Conservation (phyloP, 2,888 invertebrate species). For the Drosophila planitibia region DNA sequence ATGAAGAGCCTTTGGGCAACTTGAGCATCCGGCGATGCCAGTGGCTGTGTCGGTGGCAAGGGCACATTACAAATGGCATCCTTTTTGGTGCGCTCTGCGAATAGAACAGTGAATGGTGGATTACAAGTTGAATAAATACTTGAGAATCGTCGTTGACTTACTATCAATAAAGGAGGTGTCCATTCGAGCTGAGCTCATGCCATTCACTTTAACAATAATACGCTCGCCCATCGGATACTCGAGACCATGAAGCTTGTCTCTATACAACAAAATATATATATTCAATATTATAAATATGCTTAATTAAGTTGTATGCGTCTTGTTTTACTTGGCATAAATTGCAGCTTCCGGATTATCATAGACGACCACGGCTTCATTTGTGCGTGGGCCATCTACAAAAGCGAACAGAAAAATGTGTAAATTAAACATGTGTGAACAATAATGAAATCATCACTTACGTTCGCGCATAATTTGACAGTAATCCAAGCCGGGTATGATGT, state of each 20-base stretch:
- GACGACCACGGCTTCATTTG: slow-evolving; percentile 88
- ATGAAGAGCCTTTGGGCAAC: slow-evolving; percentile 90
- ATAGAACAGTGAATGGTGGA: not conserved
- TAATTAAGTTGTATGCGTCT: not conserved
- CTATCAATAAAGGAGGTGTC: slow-evolving; percentile 84
- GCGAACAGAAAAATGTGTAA: not conserved
- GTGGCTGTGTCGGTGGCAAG: slow-evolving; percentile 89
- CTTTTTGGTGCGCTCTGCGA: slow-evolving; percentile 81
- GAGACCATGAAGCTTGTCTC: slow-evolving; percentile 94
- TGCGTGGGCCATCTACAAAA: slow-evolving; percentile 82
- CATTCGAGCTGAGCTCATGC: slow-evolving; percentile 82
- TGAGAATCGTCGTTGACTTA: slow-evolving; percentile 39
- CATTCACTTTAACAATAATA: slow-evolving; percentile 87
- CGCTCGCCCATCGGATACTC: slow-evolving; percentile 96
- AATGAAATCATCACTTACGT: slow-evolving; percentile 67
- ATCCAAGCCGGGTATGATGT: slow-evolving; percentile 92
- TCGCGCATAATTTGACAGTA: slow-evolving; percentile 87
- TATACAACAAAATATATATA: slow-evolving; percentile 85
- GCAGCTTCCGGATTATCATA: slow-evolving; percentile 90
- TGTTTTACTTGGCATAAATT: slow-evolving; percentile 85
- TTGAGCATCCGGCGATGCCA: slow-evolving; percentile 89
- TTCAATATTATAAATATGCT: not conserved
- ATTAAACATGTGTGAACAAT: not conserved
- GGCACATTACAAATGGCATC: slow-evolving; percentile 88
- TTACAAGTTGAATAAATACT: not conserved